Evolutionary conservation across 2,797 vertebrate species (phyloP).

Genomic region (Hoplostethus mediterraneus): DNA sequence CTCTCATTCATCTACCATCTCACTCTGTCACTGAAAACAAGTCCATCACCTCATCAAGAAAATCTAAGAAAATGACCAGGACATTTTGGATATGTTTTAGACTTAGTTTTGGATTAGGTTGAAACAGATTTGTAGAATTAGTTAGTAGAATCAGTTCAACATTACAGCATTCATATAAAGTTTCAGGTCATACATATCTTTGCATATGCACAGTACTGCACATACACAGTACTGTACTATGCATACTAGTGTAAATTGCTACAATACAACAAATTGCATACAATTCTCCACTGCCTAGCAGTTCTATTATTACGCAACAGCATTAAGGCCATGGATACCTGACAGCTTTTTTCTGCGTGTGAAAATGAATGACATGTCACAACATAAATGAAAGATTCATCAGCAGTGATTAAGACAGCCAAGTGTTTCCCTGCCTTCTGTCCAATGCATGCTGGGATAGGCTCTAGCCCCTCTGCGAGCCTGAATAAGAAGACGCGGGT

Average conservation of each 20-base stretch:
- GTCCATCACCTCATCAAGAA: background rate
- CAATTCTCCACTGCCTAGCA: background rate
- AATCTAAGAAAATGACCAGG: background rate
- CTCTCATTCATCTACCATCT: background rate
- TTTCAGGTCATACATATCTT: background rate
- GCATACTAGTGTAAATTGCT: conserved; percentile 2
- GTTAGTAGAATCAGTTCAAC: conserved; percentile 12
- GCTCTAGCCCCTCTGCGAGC: no score
- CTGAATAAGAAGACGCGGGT: no score
- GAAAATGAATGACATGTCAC: conserved; percentile 7
- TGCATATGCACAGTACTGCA: background rate
- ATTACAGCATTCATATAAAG: conserved; percentile 11
- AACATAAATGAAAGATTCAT: conserved; percentile 6
- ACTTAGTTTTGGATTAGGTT: background rate
- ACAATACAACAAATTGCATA: background rate
- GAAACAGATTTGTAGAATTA: conserved; percentile 3
- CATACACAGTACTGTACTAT: background rate
- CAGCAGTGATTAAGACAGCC: background rate
- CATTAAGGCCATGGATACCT: conserved; percentile 5
- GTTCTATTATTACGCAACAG: background rate
- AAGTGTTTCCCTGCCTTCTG: no score
- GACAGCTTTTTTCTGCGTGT: conserved; percentile 4
- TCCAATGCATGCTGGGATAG: no score
- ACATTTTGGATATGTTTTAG: background rate
- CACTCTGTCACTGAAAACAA: background rate